phyloP scores from a whole-genome alignment of 2,888 invertebrate genomes.

The Polietes domitor region DNA sequence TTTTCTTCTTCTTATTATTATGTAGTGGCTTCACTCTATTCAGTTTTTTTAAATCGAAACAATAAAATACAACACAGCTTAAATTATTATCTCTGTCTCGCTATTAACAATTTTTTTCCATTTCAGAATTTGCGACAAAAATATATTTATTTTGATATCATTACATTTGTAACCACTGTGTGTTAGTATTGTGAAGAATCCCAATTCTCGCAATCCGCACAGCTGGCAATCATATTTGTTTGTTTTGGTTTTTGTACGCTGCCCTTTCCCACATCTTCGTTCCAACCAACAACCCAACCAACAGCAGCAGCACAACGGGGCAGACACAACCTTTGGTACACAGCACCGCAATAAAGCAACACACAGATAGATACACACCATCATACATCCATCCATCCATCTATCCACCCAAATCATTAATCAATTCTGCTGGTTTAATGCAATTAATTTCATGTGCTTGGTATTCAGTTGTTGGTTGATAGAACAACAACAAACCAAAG shows the following conservation, averaged over 20 bases:
- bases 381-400: background rate
- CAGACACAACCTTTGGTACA: background rate
- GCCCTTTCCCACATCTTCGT: background rate
- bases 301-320: background rate
- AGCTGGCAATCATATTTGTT: background rate
- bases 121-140: too few relatives aligned
- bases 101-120: too few relatives aligned
- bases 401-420: conserved; percentile 10
- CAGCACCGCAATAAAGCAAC: background rate
- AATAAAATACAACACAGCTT: too few relatives aligned
- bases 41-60: too few relatives aligned
- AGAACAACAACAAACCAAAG: background rate
- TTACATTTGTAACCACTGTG: background rate
- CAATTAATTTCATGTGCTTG: conserved; percentile 10
- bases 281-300: background rate
- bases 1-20: too few relatives aligned
- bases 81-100: too few relatives aligned
- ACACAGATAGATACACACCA: background rate
- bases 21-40: too few relatives aligned
- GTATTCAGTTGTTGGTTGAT: conserved; percentile 3
- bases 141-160: too few relatives aligned
- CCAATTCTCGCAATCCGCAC: background rate
- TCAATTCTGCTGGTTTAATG: conserved; percentile 10
- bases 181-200: background rate
- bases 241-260: background rate